Base-by-base conservation (phyloP, 2,113 vertebrate genomes). In the Leiothrix lutea region DNA sequence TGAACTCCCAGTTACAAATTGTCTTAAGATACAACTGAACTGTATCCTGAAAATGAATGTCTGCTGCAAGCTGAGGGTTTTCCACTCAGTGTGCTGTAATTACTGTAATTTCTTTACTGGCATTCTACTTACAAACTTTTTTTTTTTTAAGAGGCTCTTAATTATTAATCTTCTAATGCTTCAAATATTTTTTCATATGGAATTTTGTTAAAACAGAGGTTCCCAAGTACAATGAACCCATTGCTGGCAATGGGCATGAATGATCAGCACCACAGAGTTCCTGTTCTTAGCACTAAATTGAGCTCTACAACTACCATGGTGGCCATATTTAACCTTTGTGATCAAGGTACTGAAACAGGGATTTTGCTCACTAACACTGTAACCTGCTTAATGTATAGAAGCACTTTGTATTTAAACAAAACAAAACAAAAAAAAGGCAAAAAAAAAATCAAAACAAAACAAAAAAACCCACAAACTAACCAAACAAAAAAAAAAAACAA, bases 371-470 rank as follows among this genome's bases (percentile, higher is more conserved):
- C 83, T 95, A 96, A 98, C 98, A 98, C 97, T 98, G 98, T 98
- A 98, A 97, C 97, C 94, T 97, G 96, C 96, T 98, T 66, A 84
- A 96, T 97, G 96, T 98, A 97, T 96, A 97, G 95, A 98, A 98
- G 98, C 98, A 98, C 98, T 98, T 98, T 98, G 98, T 98, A 98
- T 98, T 98, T 97, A 97, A 98, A 95, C 88, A 92, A 82, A 89
- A 90, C 19, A 75, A 78, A 80, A 79, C 5, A 8, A 92, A 77
- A 78, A 83, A 78, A 57, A 73, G 73, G 81, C 38, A 81, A 53
- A 53, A 14, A 61, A 82, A 53, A 26, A 61, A 11, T 12, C 21
- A 78, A 80, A 92, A 74, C 78, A 83, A 78, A 57, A 73, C 38
- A 81, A 53, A 50, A 18, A 26, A 57, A 57, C 36, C 36, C 36